phyloP scores from a whole-genome alignment of 1,140 invertebrate species.

The Diuraphis noxia region DNA sequence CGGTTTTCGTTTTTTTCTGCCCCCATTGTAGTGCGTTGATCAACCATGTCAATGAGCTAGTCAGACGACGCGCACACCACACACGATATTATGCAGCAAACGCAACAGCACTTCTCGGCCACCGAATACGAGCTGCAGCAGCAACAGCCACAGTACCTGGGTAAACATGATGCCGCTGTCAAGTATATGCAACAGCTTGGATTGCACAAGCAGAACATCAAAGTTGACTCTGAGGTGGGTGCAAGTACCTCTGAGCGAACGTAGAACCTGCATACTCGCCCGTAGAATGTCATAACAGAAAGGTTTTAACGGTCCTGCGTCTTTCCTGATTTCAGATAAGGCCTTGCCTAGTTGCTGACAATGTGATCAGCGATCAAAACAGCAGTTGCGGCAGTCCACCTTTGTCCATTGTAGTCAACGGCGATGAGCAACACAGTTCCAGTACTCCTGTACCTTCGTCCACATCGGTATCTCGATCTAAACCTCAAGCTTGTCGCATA shows the following conservation, averaged over 20 bases:
- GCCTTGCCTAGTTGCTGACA: constrained; percentile 44
- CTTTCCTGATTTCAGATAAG: constrained; percentile 22
- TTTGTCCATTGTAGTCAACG: constrained; percentile 42
- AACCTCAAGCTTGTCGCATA: constrained; percentile 67
- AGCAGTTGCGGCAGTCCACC: constrained; percentile 48
- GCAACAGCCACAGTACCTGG: constrained; percentile 51
- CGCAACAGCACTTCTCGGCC: constrained; percentile 29
- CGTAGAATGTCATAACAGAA: background rate
- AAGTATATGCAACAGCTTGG: constrained; percentile 53
- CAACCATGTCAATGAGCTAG: constrained; percentile 11
- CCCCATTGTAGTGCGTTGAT: background rate
- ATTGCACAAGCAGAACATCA: constrained; percentile 42
- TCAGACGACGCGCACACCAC: too few relatives aligned
- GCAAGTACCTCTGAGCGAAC: background rate
- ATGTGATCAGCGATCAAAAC: constrained; percentile 45
- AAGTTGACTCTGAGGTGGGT: constrained; percentile 31
- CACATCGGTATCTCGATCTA: constrained; percentile 42
- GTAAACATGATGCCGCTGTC: constrained; percentile 44
- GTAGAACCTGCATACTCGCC: too few relatives aligned
- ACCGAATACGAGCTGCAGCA: constrained; percentile 46
- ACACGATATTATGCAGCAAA: constrained; percentile 44
- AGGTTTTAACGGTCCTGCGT: background rate
- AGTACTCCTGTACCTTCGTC: constrained; percentile 39
- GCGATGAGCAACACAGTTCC: constrained; percentile 34
- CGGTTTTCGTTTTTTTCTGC: background rate